These are phyloP conservation scores for Harpagoxenus sublaevis DNA, from an alignment of 2,888 invertebrate species.

Conservation along the genomic window DNA sequence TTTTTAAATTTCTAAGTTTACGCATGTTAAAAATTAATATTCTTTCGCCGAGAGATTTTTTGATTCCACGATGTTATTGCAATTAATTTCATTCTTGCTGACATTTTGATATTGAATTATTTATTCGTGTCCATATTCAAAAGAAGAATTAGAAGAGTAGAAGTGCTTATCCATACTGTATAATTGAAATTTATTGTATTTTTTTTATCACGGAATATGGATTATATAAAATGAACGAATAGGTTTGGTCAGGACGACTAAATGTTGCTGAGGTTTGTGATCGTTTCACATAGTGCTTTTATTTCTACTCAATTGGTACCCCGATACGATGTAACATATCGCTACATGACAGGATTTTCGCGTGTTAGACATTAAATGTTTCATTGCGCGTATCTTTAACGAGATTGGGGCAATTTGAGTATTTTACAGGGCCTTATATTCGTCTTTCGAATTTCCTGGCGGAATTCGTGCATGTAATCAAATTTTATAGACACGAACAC, in stretches of 20 bases:
- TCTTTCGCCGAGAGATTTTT: not conserved
- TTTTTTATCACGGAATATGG: not conserved
- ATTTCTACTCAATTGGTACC: conserved; percentile 28
- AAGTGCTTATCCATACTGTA: not conserved
- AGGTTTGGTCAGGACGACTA: not conserved
- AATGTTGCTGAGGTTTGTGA: not conserved
- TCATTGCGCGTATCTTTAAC: conserved; percentile 50
- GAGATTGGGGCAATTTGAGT: conserved; percentile 31
- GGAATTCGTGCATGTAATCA: conserved; percentile 45
- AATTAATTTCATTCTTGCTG: conserved; percentile 5
- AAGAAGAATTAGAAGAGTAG: not conserved
- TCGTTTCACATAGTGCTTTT: conserved; percentile 16
- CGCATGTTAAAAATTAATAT: conserved; percentile 23
- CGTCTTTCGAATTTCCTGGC: conserved; percentile 42
- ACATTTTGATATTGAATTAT: not conserved
- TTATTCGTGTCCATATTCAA: not conserved
- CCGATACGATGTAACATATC: conserved; percentile 18
- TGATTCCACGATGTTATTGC: not conserved
- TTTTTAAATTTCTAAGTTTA: conserved; percentile 36
- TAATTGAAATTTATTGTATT: conserved; percentile 15
- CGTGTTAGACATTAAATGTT: conserved; percentile 50
- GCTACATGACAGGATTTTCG: conserved; percentile 44
- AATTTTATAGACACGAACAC: conserved; percentile 46
- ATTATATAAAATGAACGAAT: not conserved
- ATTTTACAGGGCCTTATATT: conserved; percentile 29